Evolutionary conservation across 2,113 vertebrate species (phyloP), one percentile per base, ranked within the genome.

Genomic region (Oceanites oceanicus): DNA sequence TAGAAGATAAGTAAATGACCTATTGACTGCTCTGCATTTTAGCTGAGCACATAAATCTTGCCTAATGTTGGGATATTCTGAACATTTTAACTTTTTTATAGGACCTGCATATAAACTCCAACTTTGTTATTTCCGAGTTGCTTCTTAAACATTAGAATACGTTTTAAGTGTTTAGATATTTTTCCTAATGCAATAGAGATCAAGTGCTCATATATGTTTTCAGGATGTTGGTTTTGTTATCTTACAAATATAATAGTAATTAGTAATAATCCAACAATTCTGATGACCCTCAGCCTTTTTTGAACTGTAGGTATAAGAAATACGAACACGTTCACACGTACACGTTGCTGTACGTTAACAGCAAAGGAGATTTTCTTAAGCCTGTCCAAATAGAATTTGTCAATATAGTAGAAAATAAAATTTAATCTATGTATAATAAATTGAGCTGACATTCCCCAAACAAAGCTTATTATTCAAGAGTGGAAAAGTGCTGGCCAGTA

Each of bases 391-490:
- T 58, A 84, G 86, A 87, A 92, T 92, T 94, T 97, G 42, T 95
- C 96, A 94, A 38, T 61, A 79, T 90, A 96, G 65, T 87, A 86
- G 80, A 87, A 96, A 97, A 96, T 92, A 63, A 93, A 92, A 90
- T 95, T 59, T 95, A 92, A 96, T 96, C 74, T 93, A 22, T 45
- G 15, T 92, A 25, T 90, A 97, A 97, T 93, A 94, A 95, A 95
- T 92, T 83, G 88, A 94, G 56, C 84, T 91, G 90, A 94, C 77
- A 80, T 94, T 87, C 86, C 50, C 76, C 65, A 97, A 98, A 91
- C 82, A 86, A 86, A 95, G 75, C 67, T 89, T 94, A 90, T 90
- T 91, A 77, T 62, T 94, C 90, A 72, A 11, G 32, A 92, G 75
- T 73, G n/a, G 81, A 53, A 79, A 49, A 96, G 55, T 7, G 10